phyloP scores from a whole-genome alignment of 2,797 vertebrate genomes.

The Sebastes minor region DNA sequence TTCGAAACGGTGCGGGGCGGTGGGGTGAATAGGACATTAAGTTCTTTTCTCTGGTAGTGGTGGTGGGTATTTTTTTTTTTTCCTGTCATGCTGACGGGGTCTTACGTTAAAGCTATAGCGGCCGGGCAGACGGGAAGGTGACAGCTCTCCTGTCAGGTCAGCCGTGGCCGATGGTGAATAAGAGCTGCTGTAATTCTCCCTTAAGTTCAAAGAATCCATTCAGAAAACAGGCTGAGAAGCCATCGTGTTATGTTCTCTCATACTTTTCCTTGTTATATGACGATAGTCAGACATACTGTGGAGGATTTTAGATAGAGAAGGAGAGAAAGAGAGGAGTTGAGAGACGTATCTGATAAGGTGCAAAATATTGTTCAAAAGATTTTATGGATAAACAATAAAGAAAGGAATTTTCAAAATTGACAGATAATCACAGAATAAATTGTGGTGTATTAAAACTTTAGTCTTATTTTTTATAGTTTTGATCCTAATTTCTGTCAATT shows the following conservation, averaged over 20 bases:
- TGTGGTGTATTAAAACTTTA: not conserved
- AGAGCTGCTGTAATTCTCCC: slow-evolving; percentile 88
- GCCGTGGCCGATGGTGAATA: slow-evolving; percentile 85
- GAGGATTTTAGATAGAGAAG: not conserved
- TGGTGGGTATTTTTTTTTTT: slow-evolving; percentile 86
- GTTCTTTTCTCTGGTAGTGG: slow-evolving; percentile 93
- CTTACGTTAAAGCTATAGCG: slow-evolving; percentile 88
- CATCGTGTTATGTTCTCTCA: slow-evolving; percentile 73
- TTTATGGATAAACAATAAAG: slow-evolving; percentile 13
- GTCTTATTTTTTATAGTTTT: not conserved
- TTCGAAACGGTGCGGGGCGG: slow-evolving; percentile 84
- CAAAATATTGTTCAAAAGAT: slow-evolving; percentile 86
- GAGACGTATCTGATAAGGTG: slow-evolving; percentile 83
- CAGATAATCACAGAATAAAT: not conserved
- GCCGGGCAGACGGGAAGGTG: slow-evolving; percentile 86
- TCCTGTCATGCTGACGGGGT: slow-evolving; percentile 90
- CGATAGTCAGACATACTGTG: not conserved
- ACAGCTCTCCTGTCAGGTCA: slow-evolving; percentile 93
- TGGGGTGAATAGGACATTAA: slow-evolving; percentile 97
- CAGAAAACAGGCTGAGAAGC: slow-evolving; percentile 83
- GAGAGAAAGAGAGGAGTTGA: not conserved
- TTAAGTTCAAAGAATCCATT: slow-evolving; percentile 88
- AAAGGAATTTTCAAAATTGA: slow-evolving; percentile 5
- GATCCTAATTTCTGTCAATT: not conserved
- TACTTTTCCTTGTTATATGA: slow-evolving; percentile 42